phyloP scores from a whole-genome alignment of 2,797 vertebrate genomes.

The Psittacula echo region DNA sequence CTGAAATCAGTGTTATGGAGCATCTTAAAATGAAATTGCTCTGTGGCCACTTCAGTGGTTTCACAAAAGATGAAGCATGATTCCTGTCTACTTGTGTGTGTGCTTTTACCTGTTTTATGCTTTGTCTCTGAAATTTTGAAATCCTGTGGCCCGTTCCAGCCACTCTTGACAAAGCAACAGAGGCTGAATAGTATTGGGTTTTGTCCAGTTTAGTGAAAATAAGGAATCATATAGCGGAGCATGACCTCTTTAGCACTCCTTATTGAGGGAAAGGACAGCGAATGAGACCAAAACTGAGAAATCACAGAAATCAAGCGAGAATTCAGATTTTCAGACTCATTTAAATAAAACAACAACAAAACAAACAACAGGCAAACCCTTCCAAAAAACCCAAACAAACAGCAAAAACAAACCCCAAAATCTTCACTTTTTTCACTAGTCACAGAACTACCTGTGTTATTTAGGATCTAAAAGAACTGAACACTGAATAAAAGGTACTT shows the following conservation, averaged over 20 bases:
- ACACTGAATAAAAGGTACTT: not conserved
- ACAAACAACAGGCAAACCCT: not conserved
- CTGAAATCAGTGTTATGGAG: not conserved
- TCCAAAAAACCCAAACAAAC: not conserved
- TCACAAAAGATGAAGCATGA: not conserved
- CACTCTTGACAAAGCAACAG: not conserved
- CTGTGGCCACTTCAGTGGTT: not conserved
- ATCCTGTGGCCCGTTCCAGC: not conserved
- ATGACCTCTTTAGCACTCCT: not conserved
- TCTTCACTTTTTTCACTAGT: not conserved
- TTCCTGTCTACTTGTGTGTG: not conserved
- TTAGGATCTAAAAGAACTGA: not conserved
- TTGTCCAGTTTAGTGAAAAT: not conserved
- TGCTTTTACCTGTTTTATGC: not conserved
- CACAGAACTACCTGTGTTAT: fast-evolving
- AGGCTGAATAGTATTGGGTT: not conserved
- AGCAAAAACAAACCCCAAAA: not conserved
- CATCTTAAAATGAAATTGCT: not conserved
- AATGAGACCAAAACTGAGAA: not conserved
- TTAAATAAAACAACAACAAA: not conserved
- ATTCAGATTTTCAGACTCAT: not conserved
- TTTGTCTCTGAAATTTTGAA: fast-evolving
- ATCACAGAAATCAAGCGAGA: not conserved
- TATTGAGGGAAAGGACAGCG: not conserved
- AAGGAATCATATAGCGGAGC: not conserved